A percentile compares a stretch with the other conserved stretches of the same genome.
phyloP scores from a whole-genome alignment of 2,797 vertebrate genomes.

The Buphagus erythrorhynchus region DNA sequence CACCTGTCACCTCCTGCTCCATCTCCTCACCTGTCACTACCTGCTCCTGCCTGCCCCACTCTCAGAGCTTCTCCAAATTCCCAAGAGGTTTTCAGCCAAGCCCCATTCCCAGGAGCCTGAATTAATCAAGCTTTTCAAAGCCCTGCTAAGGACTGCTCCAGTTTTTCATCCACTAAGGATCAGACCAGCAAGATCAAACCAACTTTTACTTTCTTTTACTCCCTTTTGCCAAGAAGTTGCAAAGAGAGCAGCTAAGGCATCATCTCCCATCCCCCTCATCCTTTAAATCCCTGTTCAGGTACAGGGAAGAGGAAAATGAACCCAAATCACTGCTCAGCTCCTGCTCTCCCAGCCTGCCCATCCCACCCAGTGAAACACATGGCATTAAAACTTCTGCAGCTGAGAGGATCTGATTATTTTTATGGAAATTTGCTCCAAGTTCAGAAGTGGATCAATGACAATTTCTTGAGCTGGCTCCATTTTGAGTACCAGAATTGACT shows the following conservation, averaged over 20 bases:
- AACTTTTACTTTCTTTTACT: not conserved
- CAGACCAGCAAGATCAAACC: not conserved
- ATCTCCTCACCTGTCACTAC: not conserved
- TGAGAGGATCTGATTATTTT: slow-evolving; percentile 44
- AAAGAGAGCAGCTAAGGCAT: not conserved
- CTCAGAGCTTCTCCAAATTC: not conserved
- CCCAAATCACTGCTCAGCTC: not conserved
- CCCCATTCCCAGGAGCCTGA: not conserved
- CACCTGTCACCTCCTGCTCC: too few species aligned
- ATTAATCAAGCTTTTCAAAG: not conserved
- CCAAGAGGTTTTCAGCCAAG: not conserved
- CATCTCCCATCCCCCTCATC: not conserved
- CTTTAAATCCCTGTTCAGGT: not conserved
- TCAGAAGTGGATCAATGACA: slow-evolving; percentile 63
- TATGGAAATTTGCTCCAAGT: slow-evolving; percentile 55
- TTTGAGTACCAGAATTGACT: slow-evolving; percentile 62
- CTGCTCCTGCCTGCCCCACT: not conserved
- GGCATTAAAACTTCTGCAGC: not conserved
- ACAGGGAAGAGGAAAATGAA: not conserved
- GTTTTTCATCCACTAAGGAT: not conserved
- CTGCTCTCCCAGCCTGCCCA: not conserved
- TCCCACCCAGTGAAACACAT: not conserved
- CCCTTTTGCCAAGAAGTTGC: not conserved
- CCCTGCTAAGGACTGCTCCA: not conserved
- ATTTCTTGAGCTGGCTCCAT: slow-evolving; percentile 46